Evolutionary conservation across 2,888 invertebrate genomes (phyloP), one percentile per base, ranked within the genome.

Genomic region (Lithosia quadra): DNA sequence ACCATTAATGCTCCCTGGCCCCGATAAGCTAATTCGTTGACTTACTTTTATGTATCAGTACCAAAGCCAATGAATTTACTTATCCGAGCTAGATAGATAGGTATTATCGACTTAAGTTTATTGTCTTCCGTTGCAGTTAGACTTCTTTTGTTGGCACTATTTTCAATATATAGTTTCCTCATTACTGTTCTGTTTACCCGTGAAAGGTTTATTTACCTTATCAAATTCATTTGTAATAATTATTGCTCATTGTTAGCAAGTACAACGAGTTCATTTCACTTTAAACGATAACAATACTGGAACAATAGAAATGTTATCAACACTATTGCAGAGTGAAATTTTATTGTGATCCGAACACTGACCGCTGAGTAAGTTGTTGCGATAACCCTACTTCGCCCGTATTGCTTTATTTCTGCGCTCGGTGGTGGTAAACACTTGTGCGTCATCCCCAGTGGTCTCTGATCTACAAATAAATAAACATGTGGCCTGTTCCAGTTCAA

Each of bases 341-440:
- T 49, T 49, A 49, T 49, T 87, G 86, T 82, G 85, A 84, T 79
- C 78, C 79, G 91, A 87, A 79, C 92, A 84, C 87, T 92, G 92
- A 92, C 92, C 91, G 89, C 86, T 88, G 85, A 89, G 85, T 87
- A 89, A 89, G 77, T 83, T 81, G 81, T 82, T 76, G 81, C 87
- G 92, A 93, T 92, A 91, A 91, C 91, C 90, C 88, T 79, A 84
- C 89, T 85, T 85, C 84, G 88, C 86, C 84, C 77, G 84, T 77
- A 72, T 73, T 88, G 86, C 86, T 92, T 91, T 94, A 93, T 94
- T 93, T 93, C 85, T 89, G 90, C 86, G 86, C 93, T 90, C 91
- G 81, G 88, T 88, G 92, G 90, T 90, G 93, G 94, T 89, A 92
- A 90, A 92, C 92, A 91, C 85, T 87, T 88, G 91, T 92, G 91